These are phyloP conservation scores for Plumapathes pennacea DNA, from an alignment of 92 coral and sea anemone genomes.

Conservation along the genomic window DNA sequence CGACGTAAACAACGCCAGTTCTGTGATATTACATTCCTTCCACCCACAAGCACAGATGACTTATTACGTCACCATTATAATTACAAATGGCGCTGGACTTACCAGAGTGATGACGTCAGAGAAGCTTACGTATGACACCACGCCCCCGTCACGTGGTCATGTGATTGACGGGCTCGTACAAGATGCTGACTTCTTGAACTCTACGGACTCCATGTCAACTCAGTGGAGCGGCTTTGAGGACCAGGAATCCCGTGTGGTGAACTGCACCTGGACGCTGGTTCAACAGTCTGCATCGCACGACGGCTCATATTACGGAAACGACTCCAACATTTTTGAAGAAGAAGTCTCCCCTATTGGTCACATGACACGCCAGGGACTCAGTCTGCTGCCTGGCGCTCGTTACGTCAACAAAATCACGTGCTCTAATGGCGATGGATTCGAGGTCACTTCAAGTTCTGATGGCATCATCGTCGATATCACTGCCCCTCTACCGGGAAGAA, in stretches of 20 bases:
- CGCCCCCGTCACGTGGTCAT: constrained; percentile 82
- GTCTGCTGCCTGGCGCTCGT: constrained; percentile 68
- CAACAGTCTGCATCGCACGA: constrained; percentile 64
- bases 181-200: constrained; percentile 65
- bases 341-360: constrained; percentile 53
- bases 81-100: constrained; percentile 74
- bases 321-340: constrained; percentile 41
- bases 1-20: constrained; percentile 28
- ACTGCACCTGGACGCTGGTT: constrained; percentile 66
- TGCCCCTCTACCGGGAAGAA: constrained; percentile 59
- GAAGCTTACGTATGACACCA: constrained; percentile 57
- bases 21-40: constrained; percentile 55
- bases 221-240: constrained; percentile 80
- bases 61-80: constrained; percentile 70
- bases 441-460: constrained; percentile 63
- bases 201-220: constrained; percentile 41
- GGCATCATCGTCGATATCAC: constrained; percentile 82
- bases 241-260: constrained; percentile 60
- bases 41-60: constrained; percentile 41
- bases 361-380: constrained; percentile 51
- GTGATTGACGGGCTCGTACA: constrained; percentile 71
- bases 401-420: constrained; percentile 79
- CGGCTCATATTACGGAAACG: constrained; percentile 56
- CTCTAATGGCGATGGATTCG: constrained; percentile 79
- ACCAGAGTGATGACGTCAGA: constrained; percentile 66